Conservation (phyloP, 2,797 vertebrate genomes). For the Mareca strepera region DNA sequence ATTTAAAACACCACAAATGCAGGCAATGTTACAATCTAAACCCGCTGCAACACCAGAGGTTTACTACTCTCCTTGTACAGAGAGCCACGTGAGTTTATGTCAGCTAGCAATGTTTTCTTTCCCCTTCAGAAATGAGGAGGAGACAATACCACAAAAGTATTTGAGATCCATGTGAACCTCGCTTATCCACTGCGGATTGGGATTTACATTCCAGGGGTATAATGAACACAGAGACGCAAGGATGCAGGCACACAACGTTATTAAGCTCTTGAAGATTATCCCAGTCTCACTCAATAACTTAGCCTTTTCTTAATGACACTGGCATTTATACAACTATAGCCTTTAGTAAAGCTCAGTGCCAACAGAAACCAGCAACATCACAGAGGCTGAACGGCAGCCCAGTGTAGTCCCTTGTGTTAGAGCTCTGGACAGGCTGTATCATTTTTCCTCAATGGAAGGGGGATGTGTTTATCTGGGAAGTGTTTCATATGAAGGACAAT, state of each 20-base stretch:
- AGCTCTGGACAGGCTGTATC: background rate
- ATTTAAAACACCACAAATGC: background rate
- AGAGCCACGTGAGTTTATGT: background rate
- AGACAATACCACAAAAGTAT: constrained; percentile 12
- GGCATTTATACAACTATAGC: background rate
- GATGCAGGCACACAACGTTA: background rate
- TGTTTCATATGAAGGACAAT: constrained; percentile 28
- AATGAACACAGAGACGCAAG: background rate
- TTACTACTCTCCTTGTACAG: background rate
- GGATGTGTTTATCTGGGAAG: constrained; percentile 61
- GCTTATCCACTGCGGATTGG: constrained; percentile 7
- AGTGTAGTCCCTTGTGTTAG: background rate
- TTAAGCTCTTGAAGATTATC: background rate
- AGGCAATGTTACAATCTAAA: background rate
- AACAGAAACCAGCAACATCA: constrained; percentile 15
- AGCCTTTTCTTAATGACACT: background rate
- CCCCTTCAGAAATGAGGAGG: background rate
- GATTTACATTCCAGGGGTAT: constrained; percentile 38
- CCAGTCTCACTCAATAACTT: background rate
- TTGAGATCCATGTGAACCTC: constrained; percentile 2
- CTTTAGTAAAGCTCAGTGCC: background rate
- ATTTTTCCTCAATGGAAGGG: constrained; percentile 19
- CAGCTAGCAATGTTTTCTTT: background rate
- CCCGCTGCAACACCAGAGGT: background rate
- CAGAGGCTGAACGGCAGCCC: background rate